These are phyloP conservation scores for Blennius ocellaris DNA, from an alignment of 2,113 vertebrate genomes.

Conservation along the genomic window DNA sequence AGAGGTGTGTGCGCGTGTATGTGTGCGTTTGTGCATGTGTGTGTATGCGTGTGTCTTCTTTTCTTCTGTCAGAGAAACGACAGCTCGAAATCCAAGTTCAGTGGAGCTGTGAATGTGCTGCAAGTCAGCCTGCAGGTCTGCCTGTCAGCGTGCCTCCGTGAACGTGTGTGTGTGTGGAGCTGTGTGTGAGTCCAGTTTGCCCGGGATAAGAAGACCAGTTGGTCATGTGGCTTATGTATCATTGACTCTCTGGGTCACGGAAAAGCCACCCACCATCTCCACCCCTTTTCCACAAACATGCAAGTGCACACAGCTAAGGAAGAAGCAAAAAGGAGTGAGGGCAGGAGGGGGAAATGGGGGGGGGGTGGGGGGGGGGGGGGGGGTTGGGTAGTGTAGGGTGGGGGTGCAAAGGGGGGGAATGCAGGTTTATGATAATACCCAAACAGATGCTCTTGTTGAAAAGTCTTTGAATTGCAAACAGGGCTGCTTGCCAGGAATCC, in stretches of 20 bases:
- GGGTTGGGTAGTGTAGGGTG: constrained; percentile 45
- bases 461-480: constrained; percentile 74
- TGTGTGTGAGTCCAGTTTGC: constrained; percentile 78
- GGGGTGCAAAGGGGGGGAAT: constrained; percentile 55
- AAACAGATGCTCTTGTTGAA: constrained; percentile 80
- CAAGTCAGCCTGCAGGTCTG: constrained; percentile 79
- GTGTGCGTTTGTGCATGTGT: constrained; percentile 29
- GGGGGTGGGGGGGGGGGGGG: constrained; percentile 58
- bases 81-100: constrained; percentile 76
- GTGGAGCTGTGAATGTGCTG: constrained; percentile 74
- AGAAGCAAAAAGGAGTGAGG: constrained; percentile 46
- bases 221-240: constrained; percentile 92
- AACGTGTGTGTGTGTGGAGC: constrained; percentile 42
- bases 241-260: constrained; percentile 82
- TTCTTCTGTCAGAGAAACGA: constrained; percentile 67
- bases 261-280: constrained; percentile 76
- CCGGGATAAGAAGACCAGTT: constrained; percentile 84
- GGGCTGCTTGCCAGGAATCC: constrained; percentile 67
- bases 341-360: constrained; percentile 24
- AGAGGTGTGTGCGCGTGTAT: constrained; percentile 64
- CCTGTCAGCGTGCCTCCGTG: constrained; percentile 32
- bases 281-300: constrained; percentile 71
- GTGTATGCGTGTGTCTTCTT: constrained; percentile 53
- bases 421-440: constrained; percentile 81
- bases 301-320: constrained; percentile 58